phyloP scores from a whole-genome alignment of 2,888 invertebrate species.

The Micoletzkya japonica region DNA sequence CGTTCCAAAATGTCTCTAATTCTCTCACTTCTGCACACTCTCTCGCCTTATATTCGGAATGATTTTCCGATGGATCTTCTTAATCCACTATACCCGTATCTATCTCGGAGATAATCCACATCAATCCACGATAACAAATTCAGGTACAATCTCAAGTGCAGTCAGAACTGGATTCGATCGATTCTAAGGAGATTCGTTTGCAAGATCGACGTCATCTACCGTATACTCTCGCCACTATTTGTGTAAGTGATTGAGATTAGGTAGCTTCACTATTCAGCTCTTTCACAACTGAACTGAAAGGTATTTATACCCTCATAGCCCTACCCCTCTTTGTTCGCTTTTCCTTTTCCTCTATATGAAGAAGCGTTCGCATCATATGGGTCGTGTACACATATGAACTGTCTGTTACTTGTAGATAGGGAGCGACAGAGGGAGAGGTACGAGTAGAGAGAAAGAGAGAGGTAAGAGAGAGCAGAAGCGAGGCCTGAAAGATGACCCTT shows the following conservation, averaged over 20 bases:
- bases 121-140: neutral
- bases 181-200: conserved; percentile 34
- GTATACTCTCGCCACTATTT: conserved; percentile 57
- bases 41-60: no score
- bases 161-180: conserved; percentile 44
- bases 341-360: no score
- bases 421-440: neutral
- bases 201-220: conserved; percentile 45
- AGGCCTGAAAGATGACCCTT: conserved; percentile 27
- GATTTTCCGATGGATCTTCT: no score
- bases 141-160: conserved; percentile 38
- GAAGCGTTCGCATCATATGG: no score
- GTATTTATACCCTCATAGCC: no score
- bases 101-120: neutral
- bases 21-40: no score
- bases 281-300: no score
- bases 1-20: no score
- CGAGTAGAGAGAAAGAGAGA: conserved; percentile 7
- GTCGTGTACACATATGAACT: no score
- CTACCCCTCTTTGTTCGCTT: no score
- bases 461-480: conserved; percentile 1
- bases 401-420: no score
- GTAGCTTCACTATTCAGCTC: no score
- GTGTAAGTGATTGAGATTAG: conserved; percentile 41
- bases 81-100: neutral